These are phyloP conservation scores for Coccyzus lansbergi DNA, from an alignment of 2,797 vertebrate genomes.

Conservation along the genomic window DNA sequence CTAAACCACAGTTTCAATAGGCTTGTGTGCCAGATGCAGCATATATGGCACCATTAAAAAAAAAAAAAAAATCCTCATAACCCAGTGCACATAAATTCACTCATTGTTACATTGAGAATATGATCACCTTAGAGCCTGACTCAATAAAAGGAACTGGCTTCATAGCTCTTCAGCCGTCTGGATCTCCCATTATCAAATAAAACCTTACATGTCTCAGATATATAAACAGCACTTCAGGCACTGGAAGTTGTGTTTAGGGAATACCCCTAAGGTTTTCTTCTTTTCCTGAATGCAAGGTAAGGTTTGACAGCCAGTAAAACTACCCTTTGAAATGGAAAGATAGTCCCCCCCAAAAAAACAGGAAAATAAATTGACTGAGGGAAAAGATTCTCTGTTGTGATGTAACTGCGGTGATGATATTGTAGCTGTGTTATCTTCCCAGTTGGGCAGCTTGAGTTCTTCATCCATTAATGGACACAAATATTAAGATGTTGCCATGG, in stretches of 20 bases:
- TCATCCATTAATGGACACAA: background rate
- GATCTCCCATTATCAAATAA: background rate
- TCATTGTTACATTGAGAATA: conserved; percentile 35
- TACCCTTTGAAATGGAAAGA: background rate
- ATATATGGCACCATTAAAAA: background rate
- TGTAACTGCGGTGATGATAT: background rate
- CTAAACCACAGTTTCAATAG: background rate
- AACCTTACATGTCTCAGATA: background rate
- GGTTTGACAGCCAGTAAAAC: background rate
- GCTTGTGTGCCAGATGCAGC: background rate
- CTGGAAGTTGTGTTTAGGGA: background rate
- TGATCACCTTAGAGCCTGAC: conserved; percentile 20
- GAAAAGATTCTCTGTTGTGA: background rate
- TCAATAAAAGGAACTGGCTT: background rate
- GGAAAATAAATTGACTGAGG: background rate
- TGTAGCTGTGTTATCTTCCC: background rate
- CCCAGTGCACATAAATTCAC: conserved; percentile 14
- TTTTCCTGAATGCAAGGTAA: background rate
- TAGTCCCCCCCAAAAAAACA: background rate
- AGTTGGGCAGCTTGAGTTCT: background rate
- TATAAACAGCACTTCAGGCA: background rate
- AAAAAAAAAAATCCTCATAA: background rate
- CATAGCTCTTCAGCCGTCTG: background rate
- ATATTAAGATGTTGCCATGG: background rate
- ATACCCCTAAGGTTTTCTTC: background rate